Base-by-base conservation (phyloP, 2,888 invertebrate species). In the Drepanosiphum platanoidis region DNA sequence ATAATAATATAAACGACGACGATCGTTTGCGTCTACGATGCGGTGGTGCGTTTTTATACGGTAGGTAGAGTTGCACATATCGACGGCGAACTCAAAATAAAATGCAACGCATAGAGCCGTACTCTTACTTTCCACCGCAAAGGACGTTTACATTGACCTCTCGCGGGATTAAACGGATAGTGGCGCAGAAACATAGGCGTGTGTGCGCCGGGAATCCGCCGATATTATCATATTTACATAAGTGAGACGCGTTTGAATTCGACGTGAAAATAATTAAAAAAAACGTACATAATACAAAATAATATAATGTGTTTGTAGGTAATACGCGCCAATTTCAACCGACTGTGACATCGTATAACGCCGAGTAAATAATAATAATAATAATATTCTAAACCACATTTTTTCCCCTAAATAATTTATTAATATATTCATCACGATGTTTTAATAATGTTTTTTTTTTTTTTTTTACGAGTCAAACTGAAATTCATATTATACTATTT, bases 111-210 rank as follows among this genome's bases (percentile, higher is more conserved):
- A 68, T 52, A 13, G 42, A 13, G 46, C 27, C 52, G 22, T 18
- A 52, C 52, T 52, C 52, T 52, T 52, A 52, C 80, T 70, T 52
- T 80, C 52, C 34, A 52, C 52, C 34, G 36, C 52, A 70, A 52
- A 68, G 68, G 68, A 68, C 27, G 80, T 80, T 80, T 52, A 70
- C 68, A 80, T 80, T 80, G 68, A 80, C 80, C 68, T 70, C 52
- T 27, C 36, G 78, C 42, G 13, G 42, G 22, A 78, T 39, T 7
- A 78, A 64, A 64, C 15, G 9, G 13, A 66, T 66, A 42, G n/a
- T 78, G 32, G 30, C 5, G 15, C 30, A 34, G 1, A 8, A 68
- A 46, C 1, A n/a, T n/a, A n/a, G n/a, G n/a, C n/a, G n/a, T n/a
- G n/a, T n/a, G n/a, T n/a, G n/a, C n/a, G n/a, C n/a, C n/a, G n/a